phyloP scores from a whole-genome alignment of 2,888 invertebrate genomes.

The Dryobotodes eremita region DNA sequence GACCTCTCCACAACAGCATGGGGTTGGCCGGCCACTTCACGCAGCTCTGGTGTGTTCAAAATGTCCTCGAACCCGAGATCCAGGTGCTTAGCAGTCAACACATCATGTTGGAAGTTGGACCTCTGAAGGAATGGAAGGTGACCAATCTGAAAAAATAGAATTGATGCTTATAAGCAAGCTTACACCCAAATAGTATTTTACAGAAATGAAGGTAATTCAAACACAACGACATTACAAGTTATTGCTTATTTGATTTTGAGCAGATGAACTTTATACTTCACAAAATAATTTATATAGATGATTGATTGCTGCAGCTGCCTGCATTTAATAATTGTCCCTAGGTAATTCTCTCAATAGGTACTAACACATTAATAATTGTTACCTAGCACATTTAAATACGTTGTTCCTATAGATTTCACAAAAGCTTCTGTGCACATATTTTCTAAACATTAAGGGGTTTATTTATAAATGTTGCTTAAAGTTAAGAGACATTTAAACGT shows the following conservation, averaged over 20 bases:
- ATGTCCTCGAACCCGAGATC: slow-evolving; percentile 95
- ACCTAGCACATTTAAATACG: too few species aligned
- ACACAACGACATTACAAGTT: neutral
- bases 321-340: neutral
- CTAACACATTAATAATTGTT: neutral
- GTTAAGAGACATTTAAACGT: too few species aligned
- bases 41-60: slow-evolving; percentile 93
- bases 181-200: neutral
- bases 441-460: too few species aligned
- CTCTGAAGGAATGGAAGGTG: slow-evolving; percentile 93
- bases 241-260: neutral
- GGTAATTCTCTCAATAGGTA: neutral
- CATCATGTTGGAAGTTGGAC: slow-evolving; percentile 93
- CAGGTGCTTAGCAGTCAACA: slow-evolving; percentile 93
- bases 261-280: neutral
- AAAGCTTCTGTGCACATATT: neutral
- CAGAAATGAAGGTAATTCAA: neutral
- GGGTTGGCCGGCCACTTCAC: slow-evolving; percentile 94
- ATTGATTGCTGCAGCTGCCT: neutral
- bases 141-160: slow-evolving; percentile 79
- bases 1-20: slow-evolving; percentile 95
- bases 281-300: neutral
- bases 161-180: neutral
- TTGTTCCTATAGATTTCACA: neutral
- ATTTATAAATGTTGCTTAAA: too few species aligned